Evolutionary conservation across 2,888 invertebrate species (phyloP).

Genomic region (Altica lythri): DNA sequence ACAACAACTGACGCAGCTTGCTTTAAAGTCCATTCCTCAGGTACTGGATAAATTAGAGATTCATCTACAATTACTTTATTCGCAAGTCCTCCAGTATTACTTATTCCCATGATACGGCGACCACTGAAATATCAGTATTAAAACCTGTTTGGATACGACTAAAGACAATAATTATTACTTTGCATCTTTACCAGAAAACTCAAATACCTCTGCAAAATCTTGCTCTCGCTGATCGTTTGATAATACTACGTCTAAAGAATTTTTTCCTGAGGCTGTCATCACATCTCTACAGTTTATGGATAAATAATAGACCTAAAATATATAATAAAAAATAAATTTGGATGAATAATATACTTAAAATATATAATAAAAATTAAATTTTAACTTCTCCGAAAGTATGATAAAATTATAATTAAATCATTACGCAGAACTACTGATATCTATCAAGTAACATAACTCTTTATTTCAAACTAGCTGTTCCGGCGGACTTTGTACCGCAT

Average conservation of each 20-base stretch:
- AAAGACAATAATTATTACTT: slow-evolving; percentile 24
- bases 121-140: slow-evolving; percentile 37
- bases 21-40: slow-evolving; percentile 61
- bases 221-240: slow-evolving; percentile 66
- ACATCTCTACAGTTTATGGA: slow-evolving; percentile 93
- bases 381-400: no score
- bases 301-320: slow-evolving; percentile 64
- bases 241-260: slow-evolving; percentile 76
- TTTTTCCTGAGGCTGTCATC: slow-evolving; percentile 90
- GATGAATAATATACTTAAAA: no score
- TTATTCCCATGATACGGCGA: slow-evolving; percentile 56
- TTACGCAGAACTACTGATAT: no score
- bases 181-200: slow-evolving; percentile 63
- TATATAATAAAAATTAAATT: no score
- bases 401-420: no score
- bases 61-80: slow-evolving; percentile 60
- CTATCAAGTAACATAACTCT: no score
- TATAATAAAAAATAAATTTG: no score
- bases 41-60: slow-evolving; percentile 59
- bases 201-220: slow-evolving; percentile 71
- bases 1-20: slow-evolving; percentile 67
- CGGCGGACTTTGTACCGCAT: no score
- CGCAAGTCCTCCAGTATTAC: slow-evolving; percentile 60
- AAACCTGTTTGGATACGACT: neutral
- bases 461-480: no score